phyloP scores from a whole-genome alignment of 64 coral and sea anemone genomes.

The Actinia tenebrosa region DNA sequence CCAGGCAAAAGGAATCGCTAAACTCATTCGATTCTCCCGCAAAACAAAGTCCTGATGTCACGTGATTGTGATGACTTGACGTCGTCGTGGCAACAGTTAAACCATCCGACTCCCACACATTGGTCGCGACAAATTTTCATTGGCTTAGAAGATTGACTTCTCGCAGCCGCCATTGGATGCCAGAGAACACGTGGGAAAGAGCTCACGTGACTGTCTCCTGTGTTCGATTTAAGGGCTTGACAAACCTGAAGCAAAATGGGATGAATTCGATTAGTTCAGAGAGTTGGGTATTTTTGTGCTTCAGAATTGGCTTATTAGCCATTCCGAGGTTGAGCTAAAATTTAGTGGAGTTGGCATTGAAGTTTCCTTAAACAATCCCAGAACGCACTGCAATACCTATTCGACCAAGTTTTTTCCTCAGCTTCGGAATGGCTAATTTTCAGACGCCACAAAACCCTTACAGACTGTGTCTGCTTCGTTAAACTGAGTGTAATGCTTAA shows the following conservation, averaged over 20 bases:
- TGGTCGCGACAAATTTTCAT: neutral
- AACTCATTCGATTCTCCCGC: neutral
- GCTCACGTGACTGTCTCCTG: constrained; percentile 18
- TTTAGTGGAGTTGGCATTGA: too few relatives aligned
- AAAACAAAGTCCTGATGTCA: neutral
- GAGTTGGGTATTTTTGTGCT: neutral
- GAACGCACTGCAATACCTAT: too few relatives aligned
- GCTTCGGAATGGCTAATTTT: too few relatives aligned
- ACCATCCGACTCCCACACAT: neutral
- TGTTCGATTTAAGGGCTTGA: constrained; percentile 4
- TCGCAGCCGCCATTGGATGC: constrained; percentile 2
- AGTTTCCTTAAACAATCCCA: too few relatives aligned
- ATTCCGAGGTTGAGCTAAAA: too few relatives aligned
- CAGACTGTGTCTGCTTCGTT: too few relatives aligned
- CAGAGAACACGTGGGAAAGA: neutral
- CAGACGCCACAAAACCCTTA: too few relatives aligned
- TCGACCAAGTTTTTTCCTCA: too few relatives aligned
- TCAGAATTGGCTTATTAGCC: neutral
- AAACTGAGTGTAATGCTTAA: too few relatives aligned
- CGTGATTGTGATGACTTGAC: neutral
- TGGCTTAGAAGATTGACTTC: neutral
- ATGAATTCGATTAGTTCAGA: neutral
- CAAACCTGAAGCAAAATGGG: neutral
- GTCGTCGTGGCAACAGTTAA: neutral
- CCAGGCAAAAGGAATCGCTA: neutral